Percentiles rank a stretch among this genome's conserved stretches.
These are phyloP conservation scores for Eurosta solidaginis DNA, from an alignment of 1,140 invertebrate species.

Conservation along the genomic window DNA sequence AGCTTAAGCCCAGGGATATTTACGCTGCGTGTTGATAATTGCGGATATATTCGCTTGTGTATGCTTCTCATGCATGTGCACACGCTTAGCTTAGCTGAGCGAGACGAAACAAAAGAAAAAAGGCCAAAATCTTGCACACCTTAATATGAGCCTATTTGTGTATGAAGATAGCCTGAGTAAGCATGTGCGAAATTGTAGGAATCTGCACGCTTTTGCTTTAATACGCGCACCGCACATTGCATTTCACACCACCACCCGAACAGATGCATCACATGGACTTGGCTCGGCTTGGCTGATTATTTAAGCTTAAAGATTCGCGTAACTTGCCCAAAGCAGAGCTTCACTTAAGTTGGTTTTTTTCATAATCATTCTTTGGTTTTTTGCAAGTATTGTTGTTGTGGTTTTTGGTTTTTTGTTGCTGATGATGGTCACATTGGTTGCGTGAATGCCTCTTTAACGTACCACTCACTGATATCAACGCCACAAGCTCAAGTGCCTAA, in stretches of 20 bases:
- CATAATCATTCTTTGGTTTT: not conserved
- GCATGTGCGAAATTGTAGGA: slow-evolving; percentile 36
- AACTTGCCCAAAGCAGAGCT: not conserved
- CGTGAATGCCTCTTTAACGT: slow-evolving; percentile 48
- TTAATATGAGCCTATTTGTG: slow-evolving; percentile 6
- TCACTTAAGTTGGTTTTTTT: not conserved
- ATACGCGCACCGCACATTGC: not conserved
- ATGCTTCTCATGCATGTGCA: not conserved
- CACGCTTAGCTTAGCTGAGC: not conserved
- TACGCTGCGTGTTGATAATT: slow-evolving; percentile 25
- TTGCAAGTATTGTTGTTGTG: not conserved
- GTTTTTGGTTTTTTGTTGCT: not conserved
- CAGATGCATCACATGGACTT: slow-evolving; percentile 28
- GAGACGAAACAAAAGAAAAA: not conserved
- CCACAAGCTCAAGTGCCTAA: slow-evolving; percentile 38
- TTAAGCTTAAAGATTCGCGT: not conserved
- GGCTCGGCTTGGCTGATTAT: not conserved
- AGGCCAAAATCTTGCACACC: too few species aligned
- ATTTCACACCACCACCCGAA: slow-evolving; percentile 9
- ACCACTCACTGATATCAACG: not conserved
- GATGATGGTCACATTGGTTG: not conserved
- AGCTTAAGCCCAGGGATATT: not conserved
- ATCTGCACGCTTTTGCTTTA: slow-evolving; percentile 38
- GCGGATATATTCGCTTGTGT: slow-evolving; percentile 19
- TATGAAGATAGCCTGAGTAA: not conserved